Evolutionary conservation across 2,113 vertebrate species (phyloP), one percentile per base, ranked within the genome.

Genomic region (Eleginops maclovinus): DNA sequence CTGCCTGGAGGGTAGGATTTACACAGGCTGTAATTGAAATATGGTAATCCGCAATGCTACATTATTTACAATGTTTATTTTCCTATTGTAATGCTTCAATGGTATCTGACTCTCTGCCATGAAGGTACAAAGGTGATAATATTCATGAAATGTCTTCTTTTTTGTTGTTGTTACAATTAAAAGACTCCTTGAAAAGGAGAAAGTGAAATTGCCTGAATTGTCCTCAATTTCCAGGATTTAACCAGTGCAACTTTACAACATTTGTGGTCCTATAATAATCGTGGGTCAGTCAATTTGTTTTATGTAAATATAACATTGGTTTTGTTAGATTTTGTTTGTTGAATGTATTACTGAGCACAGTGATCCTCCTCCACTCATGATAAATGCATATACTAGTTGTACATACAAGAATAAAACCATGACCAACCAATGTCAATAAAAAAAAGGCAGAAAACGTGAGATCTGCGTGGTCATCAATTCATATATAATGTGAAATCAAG

Each of bases 121-220:
- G 41, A 21, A 51, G 5, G 50, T 14, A 41, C 16, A 50, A n/a
- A n/a, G 13, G 4, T 50, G 22, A 14, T 67, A 51, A 40, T 26
- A 62, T 50, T 36, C 28, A 49, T 40, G 41, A 77, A 67, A 69
- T 77, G 50, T 72, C 63, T 72, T 56, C 56, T 63, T 15, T 56
- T 15, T 63, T 7, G 41, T 46, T 69, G 31, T 50, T 71, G 81
- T 75, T 64, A 14, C 10, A 21, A 79, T 79, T 79, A 26, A 65
- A 75, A 70, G 31, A 21, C 36, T 21, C 14, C 56, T 73, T 68
- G 16, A 40, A 19, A 46, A 10, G 36, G 54, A 67, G 80, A 51
- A 44, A 63, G 55, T 43, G 56, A 64, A n/a, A 6, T 22, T 58
- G 69, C 43, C 68, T 24, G 67, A 61, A 19, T 26, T 41, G 51